phyloP scores from a whole-genome alignment of 2,888 invertebrate genomes.

The Caenorhabditis sp. region DNA sequence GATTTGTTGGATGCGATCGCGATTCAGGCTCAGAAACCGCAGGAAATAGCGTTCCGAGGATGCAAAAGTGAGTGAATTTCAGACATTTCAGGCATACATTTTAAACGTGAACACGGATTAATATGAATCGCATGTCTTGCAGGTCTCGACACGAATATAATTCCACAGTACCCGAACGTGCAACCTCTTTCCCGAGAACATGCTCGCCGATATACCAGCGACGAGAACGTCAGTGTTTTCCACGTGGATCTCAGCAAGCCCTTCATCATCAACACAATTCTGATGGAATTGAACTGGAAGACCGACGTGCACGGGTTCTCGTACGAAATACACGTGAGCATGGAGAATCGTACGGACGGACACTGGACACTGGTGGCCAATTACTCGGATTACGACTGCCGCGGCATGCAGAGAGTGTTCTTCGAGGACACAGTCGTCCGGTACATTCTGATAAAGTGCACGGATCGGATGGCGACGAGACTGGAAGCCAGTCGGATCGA shows the following conservation, averaged over 20 bases:
- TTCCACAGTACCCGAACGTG: constrained; percentile 24
- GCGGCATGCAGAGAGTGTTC: constrained; percentile 96
- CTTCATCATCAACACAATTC: constrained; percentile 93
- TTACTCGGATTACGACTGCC: constrained; percentile 91
- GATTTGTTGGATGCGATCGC: constrained; percentile 87
- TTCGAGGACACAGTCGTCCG: constrained; percentile 91
- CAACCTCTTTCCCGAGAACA: constrained; percentile 15
- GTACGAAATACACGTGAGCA: constrained; percentile 83
- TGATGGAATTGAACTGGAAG: constrained; percentile 87
- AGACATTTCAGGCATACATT: background rate
- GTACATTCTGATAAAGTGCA: constrained; percentile 84
- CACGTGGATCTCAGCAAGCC: constrained; percentile 79
- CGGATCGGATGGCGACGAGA: constrained; percentile 91
- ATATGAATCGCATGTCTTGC: too few relatives aligned
- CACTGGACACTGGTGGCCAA: constrained; percentile 94
- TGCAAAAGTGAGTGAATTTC: constrained; percentile 16
- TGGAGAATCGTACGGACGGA: constrained; percentile 15
- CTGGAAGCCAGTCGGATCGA: constrained; percentile 94
- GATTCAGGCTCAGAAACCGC: constrained; percentile 81
- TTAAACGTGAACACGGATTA: background rate
- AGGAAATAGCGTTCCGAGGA: constrained; percentile 79
- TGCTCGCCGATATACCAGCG: constrained; percentile 82
- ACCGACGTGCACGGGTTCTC: constrained; percentile 91
- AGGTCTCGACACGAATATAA: constrained; percentile 28
- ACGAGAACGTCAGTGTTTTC: constrained; percentile 55